A percentile compares a stretch with the other conserved stretches of the same genome.
Conservation (phyloP, 2,888 invertebrate genomes). For the Clitarchus hookeri region DNA sequence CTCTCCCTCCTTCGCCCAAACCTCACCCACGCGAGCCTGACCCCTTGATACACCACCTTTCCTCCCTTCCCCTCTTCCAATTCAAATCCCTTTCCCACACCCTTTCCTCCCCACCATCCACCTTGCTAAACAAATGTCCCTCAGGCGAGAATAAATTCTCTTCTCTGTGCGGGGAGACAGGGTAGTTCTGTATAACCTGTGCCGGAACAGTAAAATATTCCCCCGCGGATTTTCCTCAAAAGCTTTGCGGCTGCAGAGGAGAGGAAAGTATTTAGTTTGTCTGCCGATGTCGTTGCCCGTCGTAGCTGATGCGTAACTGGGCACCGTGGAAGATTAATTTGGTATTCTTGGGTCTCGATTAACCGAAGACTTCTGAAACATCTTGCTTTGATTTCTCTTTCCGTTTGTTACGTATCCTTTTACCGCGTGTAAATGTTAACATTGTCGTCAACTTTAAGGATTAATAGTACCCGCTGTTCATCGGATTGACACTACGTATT, state of each 20-base stretch:
- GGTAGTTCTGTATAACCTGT: background rate
- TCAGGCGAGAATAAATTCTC: slow-evolving; percentile 14
- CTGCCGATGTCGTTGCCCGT: background rate
- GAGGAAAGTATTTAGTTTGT: background rate
- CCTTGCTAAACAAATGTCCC: background rate
- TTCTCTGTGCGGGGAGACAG: background rate
- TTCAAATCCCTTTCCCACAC: background rate
- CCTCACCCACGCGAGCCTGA: background rate
- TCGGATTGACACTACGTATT: too few species aligned
- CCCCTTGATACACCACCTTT: background rate
- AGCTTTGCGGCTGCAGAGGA: background rate
- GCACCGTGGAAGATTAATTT: background rate
- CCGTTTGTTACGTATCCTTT: too few species aligned
- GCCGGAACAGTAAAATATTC: slow-evolving; percentile 1
- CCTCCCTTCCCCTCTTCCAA: background rate
- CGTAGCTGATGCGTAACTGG: background rate
- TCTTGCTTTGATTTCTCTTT: too few species aligned
- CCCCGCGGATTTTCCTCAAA: background rate
- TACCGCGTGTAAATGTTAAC: too few species aligned
- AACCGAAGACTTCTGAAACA: too few species aligned
- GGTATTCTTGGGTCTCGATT: too few species aligned
- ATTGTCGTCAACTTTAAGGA: too few species aligned
- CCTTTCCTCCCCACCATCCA: too few species aligned
- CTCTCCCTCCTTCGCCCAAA: background rate
- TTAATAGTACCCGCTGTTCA: too few species aligned